A percentile compares a stretch with the other conserved stretches of the same genome.
These are phyloP conservation scores for Galendromus occidentalis DNA, from an alignment of 1,140 invertebrate species.

Conservation along the genomic window DNA sequence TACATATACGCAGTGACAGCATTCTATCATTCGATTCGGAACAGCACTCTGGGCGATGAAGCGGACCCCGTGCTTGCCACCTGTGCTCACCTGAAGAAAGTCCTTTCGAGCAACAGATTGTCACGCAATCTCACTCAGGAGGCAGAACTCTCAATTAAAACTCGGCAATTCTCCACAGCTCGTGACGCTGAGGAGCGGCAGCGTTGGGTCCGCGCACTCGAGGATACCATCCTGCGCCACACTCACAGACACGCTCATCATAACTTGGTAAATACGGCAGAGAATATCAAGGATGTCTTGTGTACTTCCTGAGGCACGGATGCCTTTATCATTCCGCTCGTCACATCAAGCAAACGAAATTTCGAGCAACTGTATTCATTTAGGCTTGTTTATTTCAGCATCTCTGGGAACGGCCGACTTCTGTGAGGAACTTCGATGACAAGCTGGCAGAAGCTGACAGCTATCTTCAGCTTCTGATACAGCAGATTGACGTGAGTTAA, in stretches of 20 bases:
- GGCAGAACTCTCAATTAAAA: too few species aligned
- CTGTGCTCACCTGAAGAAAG: too few species aligned
- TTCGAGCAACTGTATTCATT: neutral
- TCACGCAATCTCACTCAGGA: too few species aligned
- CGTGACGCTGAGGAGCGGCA: constrained; percentile 79
- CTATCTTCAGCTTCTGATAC: constrained; percentile 85
- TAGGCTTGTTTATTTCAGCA: constrained; percentile 22
- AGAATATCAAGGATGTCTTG: neutral
- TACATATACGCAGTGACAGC: too few species aligned
- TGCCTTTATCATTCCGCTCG: too few species aligned
- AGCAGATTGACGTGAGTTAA: constrained; percentile 47
- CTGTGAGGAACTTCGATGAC: constrained; percentile 57
- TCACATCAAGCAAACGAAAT: too few species aligned
- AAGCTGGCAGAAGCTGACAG: constrained; percentile 84
- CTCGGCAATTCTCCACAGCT: constrained; percentile 33
- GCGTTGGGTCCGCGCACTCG: constrained; percentile 78
- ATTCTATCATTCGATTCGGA: too few species aligned
- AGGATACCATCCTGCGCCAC: constrained; percentile 76
- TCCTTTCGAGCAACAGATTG: too few species aligned
- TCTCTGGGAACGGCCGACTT: constrained; percentile 38
- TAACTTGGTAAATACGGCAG: constrained; percentile 11
- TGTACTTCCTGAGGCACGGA: too few species aligned
- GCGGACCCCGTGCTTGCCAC: too few species aligned
- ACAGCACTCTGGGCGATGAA: too few species aligned
- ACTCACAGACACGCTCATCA: constrained; percentile 25